Conservation (phyloP, 2,113 vertebrate species). For the Mustela nigripes region DNA sequence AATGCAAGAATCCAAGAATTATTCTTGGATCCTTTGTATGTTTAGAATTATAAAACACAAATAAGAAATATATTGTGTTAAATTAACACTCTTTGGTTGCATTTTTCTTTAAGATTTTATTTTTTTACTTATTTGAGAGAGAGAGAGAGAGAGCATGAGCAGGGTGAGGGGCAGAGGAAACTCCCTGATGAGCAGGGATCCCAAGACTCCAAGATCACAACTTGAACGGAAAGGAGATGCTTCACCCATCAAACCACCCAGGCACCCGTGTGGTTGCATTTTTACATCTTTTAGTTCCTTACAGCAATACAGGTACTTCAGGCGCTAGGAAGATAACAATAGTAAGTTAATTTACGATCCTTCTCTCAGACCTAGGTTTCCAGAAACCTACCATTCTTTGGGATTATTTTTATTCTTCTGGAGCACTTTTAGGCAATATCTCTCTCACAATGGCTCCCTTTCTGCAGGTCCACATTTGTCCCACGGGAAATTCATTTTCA, state of each 20-base stretch:
- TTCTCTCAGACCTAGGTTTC: neutral
- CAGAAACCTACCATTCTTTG: neutral
- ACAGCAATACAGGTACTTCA: neutral
- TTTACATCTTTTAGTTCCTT: neutral
- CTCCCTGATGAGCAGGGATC: neutral
- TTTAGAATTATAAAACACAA: conserved; percentile 44
- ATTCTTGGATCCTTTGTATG: neutral
- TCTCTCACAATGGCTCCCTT: neutral
- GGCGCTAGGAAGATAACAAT: neutral
- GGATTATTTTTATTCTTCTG: neutral
- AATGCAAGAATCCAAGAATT: neutral
- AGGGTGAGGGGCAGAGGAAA: neutral
- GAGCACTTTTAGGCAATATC: neutral
- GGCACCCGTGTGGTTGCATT: neutral
- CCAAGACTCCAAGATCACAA: neutral
- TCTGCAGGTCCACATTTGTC: neutral
- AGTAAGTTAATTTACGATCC: neutral
- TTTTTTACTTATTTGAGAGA: neutral
- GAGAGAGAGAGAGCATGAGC: neutral
- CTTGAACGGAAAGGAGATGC: neutral
- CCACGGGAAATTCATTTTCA: neutral
- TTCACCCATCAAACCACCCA: neutral
- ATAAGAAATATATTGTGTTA: neutral
- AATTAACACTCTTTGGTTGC: neutral
- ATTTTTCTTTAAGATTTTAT: neutral